Evolutionary conservation across 2,797 vertebrate genomes (phyloP), one percentile per base, ranked within the genome.

Genomic region (Anolis apletophallus): DNA sequence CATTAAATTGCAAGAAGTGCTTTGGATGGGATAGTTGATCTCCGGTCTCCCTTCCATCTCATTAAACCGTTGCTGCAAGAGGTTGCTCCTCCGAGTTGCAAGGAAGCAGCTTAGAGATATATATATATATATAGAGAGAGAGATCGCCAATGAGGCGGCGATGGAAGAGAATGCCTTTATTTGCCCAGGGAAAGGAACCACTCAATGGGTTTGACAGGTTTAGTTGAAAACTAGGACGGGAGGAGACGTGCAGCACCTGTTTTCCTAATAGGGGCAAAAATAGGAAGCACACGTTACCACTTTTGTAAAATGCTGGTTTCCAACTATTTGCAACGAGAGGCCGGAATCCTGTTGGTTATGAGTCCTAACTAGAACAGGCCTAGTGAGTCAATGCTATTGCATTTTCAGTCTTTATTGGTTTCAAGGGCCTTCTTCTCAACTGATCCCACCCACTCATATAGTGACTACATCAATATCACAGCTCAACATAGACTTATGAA

Each of bases 1-100:
- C 72, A 77, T 84, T 86, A 80, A 75, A 67, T 59, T 52, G 23
- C 61, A 80, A 80, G 50, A 75, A 80, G 50, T n/a, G 69, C 29
- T 29, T 36, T 36, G 77, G 72, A 69, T 6, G 69, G 81, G 59
- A 36, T 21, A 12, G 74, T 29, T 57, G 80, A 55, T 46, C 81
- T 84, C 69, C 1, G 29, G 55, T 11, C 3, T 61, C 40, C 59
- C 54, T 87, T 83, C 74, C 55, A 4, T 54, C 54, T 72, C 68
- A 87, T 83, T 83, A 87, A 79, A 72, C 21, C 12, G 32, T 54
- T 61, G 81, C 73, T 55, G 67, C 1, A 3, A 54, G 57, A 32
- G 46, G 67, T 40, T 29, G 36, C 80, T 32, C 6, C 50, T 23
- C 32, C 21, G 52, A 14, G 9, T 29, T 83, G 73, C 46, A 46